These are phyloP conservation scores for Contarinia nasturtii DNA, from an alignment of 1,140 invertebrate genomes.

Conservation along the genomic window DNA sequence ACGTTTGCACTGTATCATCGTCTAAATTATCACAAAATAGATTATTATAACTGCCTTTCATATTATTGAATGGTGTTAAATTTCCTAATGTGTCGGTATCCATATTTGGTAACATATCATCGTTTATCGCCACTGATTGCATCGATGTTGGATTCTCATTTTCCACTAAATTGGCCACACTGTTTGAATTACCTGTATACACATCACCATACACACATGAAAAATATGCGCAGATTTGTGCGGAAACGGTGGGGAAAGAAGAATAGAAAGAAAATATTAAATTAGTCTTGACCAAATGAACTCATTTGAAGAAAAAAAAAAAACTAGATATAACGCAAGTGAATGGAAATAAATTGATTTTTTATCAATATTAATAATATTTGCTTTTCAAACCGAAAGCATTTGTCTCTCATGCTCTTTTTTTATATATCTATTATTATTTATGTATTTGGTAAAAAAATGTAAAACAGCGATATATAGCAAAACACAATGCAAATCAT, in stretches of 20 bases:
- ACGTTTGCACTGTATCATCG: conserved; percentile 2
- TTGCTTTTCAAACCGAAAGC: too few relatives aligned
- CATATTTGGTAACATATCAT: background rate
- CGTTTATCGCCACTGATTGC: conserved; percentile 14
- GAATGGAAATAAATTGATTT: too few relatives aligned
- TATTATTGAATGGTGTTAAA: conserved; percentile 13
- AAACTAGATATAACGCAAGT: too few relatives aligned
- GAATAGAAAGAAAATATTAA: too few relatives aligned
- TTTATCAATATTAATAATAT: too few relatives aligned
- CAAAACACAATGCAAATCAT: background rate
- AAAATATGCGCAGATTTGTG: too few relatives aligned
- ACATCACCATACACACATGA: too few relatives aligned
- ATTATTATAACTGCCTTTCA: conserved; percentile 21
- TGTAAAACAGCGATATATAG: conserved; percentile 4
- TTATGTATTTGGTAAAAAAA: conserved; percentile 9
- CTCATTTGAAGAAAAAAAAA: too few relatives aligned
- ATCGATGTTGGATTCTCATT: conserved; percentile 40
- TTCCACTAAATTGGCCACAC: conserved; percentile 37
- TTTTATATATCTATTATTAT: too few relatives aligned
- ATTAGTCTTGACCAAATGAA: too few relatives aligned
- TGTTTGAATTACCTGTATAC: conserved; percentile 36
- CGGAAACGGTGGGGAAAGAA: too few relatives aligned
- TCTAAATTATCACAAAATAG: conserved; percentile 18
- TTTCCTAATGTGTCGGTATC: conserved; percentile 12
- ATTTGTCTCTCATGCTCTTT: too few relatives aligned